Conservation (phyloP, 2,888 invertebrate genomes). For the Eurytoma californica region DNA sequence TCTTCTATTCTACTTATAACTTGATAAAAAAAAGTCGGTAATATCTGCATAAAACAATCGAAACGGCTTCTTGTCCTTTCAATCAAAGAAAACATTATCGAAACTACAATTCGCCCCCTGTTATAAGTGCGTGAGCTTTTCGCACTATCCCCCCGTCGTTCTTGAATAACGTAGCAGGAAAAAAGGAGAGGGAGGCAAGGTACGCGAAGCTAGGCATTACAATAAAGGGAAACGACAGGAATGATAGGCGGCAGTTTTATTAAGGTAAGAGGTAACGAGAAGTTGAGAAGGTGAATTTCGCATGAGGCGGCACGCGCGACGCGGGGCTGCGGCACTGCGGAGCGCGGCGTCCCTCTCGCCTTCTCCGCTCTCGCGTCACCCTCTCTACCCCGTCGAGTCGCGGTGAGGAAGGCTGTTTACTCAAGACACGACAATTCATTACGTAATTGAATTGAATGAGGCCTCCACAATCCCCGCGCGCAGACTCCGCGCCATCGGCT, state of each 20-base stretch:
- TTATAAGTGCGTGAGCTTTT: too few relatives aligned
- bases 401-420: constrained; percentile 73
- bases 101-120: too few relatives aligned
- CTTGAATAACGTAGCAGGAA: too few relatives aligned
- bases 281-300: constrained; percentile 48
- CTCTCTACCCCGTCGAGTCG: constrained; percentile 31
- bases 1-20: too few relatives aligned
- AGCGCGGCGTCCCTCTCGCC: constrained; percentile 7
- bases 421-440: constrained; percentile 76
- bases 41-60: too few relatives aligned
- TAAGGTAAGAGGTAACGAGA: constrained; percentile 54
- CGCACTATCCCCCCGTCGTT: too few relatives aligned
- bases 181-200: neutral
- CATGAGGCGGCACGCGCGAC: constrained; percentile 13
- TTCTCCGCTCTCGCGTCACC: neutral
- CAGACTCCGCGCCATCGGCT: constrained; percentile 5
- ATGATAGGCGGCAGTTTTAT: constrained; percentile 47
- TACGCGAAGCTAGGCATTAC: neutral
- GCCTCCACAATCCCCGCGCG: constrained; percentile 62
- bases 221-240: constrained; percentile 40
- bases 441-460: constrained; percentile 75
- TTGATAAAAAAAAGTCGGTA: too few relatives aligned
- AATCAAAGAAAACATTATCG: too few relatives aligned
- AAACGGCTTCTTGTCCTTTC: too few relatives aligned
- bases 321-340: constrained; percentile 7